Base-by-base conservation (phyloP, 2,797 vertebrate species). In the Kryptopterus vitreolus region DNA sequence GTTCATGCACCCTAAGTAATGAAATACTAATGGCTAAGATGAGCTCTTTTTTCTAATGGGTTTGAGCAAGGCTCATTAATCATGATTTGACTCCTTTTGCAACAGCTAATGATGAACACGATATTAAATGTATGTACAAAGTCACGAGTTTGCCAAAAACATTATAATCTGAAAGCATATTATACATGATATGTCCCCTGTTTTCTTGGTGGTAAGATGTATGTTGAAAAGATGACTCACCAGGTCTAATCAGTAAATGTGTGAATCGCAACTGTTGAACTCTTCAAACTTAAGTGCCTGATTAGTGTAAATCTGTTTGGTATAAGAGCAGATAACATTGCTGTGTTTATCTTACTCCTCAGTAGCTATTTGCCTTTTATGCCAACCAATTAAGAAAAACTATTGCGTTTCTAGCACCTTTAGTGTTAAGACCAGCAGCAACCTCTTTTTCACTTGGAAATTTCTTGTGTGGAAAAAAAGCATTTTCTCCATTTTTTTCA, bases 71-170 rank as follows among this genome's bases (percentile, higher is more conserved):
- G 24, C 57, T 52, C 68, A 24, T 79, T 79, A 71, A 79, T 68
- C 77, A 62, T 71, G 55, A 50, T 50, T 33, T 50, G 35, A 61
- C 38, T 72, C 35, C 66, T 50, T 79, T n/a, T 71, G 29, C 77
- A 72, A 52, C 66, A n/a, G 31, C 31, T 79, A 72, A 79, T 62
- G 71, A 79, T 61, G 77, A 79, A 71, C 62, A 13, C 59, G 8
- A 71, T 61, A 78, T 46, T 69, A 29, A 78, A 48, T 33, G 22
- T 35, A 38, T 78, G 53, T 59, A 61, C 52, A 68, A 68, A n/a
- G 58, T 10, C 5, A 1, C 16, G 7, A n/a, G 5, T 53, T 77
- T 38, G 15, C 22, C 29, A 1, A 35, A 66, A 76, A 38, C 18
- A 22, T n/a, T 33, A 15, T 71, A 33, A 55, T 72, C 35, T 55